These are phyloP conservation scores for Gallinago undulata DNA, from an alignment of 2,113 vertebrate species.

Conservation along the genomic window DNA sequence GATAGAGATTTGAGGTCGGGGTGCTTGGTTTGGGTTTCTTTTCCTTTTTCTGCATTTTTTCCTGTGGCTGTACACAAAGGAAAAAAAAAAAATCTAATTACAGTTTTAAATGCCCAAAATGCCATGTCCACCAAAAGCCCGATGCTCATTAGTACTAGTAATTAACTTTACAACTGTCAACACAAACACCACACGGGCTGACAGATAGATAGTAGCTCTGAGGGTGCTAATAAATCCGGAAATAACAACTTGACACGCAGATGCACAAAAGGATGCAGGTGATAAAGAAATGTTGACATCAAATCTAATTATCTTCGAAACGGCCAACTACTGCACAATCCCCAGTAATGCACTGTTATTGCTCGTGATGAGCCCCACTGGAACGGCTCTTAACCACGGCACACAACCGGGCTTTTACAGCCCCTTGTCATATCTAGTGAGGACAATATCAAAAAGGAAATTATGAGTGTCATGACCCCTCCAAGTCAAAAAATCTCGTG, in stretches of 20 bases:
- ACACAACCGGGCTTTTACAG: constrained; percentile 72
- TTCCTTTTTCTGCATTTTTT: constrained; percentile 47
- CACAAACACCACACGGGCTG: constrained; percentile 81
- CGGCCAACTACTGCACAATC: constrained; percentile 73
- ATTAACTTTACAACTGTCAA: constrained; percentile 92
- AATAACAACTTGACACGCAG: constrained; percentile 87
- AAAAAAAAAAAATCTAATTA: constrained; percentile 76
- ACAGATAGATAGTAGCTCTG: constrained; percentile 83
- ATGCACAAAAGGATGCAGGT: constrained; percentile 87
- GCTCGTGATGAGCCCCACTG: constrained; percentile 76
- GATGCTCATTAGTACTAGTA: constrained; percentile 87
- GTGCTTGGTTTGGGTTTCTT: not conserved
- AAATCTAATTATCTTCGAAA: constrained; percentile 89
- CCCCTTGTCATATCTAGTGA: constrained; percentile 78
- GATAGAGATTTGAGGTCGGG: constrained; percentile 31
- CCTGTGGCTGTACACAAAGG: constrained; percentile 52
- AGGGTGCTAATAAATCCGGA: constrained; percentile 87
- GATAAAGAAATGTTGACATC: constrained; percentile 90
- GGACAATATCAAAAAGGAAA: constrained; percentile 83
- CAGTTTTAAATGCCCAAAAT: constrained; percentile 85
- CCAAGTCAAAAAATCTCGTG: constrained; percentile 76
- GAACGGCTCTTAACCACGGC: constrained; percentile 70
- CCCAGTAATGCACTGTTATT: constrained; percentile 76
- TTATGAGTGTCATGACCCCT: constrained; percentile 82
- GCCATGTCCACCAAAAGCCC: constrained; percentile 86